Conservation (phyloP, 2,888 invertebrate species). For the Carterocephalus palaemon region DNA sequence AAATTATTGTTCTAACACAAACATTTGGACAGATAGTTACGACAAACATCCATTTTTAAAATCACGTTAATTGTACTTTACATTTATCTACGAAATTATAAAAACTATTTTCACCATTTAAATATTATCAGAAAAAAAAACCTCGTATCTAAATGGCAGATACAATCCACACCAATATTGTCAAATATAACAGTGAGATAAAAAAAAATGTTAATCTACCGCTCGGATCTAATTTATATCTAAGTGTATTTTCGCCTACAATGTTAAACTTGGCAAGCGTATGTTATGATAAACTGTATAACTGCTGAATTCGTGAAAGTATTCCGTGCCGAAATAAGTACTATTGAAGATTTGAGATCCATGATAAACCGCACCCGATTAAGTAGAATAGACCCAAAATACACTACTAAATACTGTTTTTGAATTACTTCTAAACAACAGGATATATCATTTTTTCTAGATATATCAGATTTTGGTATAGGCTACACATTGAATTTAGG, state of each 20-base stretch:
- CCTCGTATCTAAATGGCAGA: slow-evolving; percentile 16
- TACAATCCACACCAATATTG: slow-evolving; percentile 19
- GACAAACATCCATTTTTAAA: slow-evolving; percentile 9
- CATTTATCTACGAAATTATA: slow-evolving; percentile 11
- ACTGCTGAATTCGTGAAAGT: slow-evolving; percentile 4
- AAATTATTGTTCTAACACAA: slow-evolving; percentile 18
- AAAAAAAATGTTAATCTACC: slow-evolving; percentile 9
- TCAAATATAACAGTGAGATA: slow-evolving; percentile 16
- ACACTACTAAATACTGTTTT: slow-evolving; percentile 18
- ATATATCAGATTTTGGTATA: slow-evolving; percentile 9
- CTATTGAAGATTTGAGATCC: slow-evolving; percentile 2
- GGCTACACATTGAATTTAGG: slow-evolving; percentile 7
- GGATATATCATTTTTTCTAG: too few species aligned
- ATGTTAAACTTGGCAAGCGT: slow-evolving; percentile 14
- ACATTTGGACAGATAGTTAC: slow-evolving; percentile 15
- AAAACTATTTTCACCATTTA: slow-evolving; percentile 11
- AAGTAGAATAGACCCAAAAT: slow-evolving; percentile 4
- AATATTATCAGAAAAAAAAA: slow-evolving; percentile 10
- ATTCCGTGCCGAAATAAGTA: slow-evolving; percentile 8
- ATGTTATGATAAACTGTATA: slow-evolving; percentile 1
- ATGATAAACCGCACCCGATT: slow-evolving; percentile 3
- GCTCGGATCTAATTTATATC: slow-evolving; percentile 1
- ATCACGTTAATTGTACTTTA: slow-evolving; percentile 18
- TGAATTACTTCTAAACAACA: slow-evolving; percentile 7
- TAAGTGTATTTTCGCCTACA: slow-evolving; percentile 11